phyloP scores from a whole-genome alignment of 2,797 vertebrate genomes.

The Melanotaenia pygmaea region DNA sequence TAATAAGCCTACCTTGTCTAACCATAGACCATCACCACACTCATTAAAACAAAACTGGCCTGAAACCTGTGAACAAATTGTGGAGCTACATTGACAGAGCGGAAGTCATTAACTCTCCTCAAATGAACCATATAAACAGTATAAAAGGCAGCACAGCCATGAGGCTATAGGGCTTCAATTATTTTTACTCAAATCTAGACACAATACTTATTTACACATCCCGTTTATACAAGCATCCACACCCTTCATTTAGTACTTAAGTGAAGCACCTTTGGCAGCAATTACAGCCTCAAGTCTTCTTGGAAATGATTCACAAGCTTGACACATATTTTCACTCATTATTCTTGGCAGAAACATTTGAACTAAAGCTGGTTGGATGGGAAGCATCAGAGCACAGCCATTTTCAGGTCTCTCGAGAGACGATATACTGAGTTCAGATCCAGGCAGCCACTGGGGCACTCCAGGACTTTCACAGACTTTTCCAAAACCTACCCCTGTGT shows the following conservation, averaged over 20 bases:
- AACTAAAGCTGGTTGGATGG: background rate
- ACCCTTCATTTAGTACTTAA: background rate
- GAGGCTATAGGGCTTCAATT: background rate
- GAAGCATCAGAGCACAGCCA: background rate
- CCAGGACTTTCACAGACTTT: constrained; percentile 1
- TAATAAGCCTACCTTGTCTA: constrained; percentile 55
- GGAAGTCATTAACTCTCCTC: constrained; percentile 35
- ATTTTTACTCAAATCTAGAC: background rate
- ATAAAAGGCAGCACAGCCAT: constrained; percentile 1
- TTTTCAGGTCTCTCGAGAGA: background rate
- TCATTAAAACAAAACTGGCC: constrained; percentile 67
- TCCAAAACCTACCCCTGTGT: background rate
- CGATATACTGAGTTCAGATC: background rate
- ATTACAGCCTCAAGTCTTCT: background rate
- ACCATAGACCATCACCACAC: constrained; percentile 31
- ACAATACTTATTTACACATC: background rate
- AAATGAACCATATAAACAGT: constrained; percentile 13
- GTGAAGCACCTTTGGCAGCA: background rate
- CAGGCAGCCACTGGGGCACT: background rate
- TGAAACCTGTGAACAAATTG: constrained; percentile 43
- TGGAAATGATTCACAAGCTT: background rate
- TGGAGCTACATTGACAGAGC: constrained; percentile 41
- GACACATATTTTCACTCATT: background rate
- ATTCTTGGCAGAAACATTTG: background rate
- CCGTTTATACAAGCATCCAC: background rate